Evolutionary conservation across 1,140 invertebrate genomes (phyloP).

Genomic region (Dryas iulia): DNA sequence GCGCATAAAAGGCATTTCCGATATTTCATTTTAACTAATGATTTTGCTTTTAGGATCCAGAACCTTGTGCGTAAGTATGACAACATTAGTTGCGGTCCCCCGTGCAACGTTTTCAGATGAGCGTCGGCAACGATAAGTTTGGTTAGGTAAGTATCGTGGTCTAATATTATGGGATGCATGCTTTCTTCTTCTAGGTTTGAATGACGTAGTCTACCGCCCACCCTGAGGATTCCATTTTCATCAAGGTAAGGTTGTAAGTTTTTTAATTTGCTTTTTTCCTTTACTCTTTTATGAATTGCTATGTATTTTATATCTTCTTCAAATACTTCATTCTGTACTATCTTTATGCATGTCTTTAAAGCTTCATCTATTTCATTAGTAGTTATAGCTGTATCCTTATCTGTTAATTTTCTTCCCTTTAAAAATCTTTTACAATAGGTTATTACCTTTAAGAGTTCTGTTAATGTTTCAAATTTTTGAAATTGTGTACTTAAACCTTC

Average conservation of each 20-base stretch:
- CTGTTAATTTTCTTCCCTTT: constrained; percentile 16
- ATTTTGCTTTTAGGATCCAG: not conserved
- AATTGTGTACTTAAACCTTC: not conserved
- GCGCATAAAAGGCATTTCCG: too few species aligned
- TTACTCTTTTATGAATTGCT: constrained; percentile 14
- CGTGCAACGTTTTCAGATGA: constrained; percentile 20
- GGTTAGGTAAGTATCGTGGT: not conserved
- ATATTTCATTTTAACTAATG: too few species aligned
- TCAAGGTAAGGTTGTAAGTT: constrained; percentile 29
- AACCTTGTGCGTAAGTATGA: not conserved
- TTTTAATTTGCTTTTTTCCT: constrained; percentile 18
- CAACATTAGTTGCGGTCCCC: constrained; percentile 48
- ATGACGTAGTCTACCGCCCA: constrained; percentile 18
- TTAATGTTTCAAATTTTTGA: not conserved
- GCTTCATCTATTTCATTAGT: constrained; percentile 49
- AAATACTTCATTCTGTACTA: constrained; percentile 29
- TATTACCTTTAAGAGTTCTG: not conserved
- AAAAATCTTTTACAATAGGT: not conserved
- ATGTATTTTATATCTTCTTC: constrained; percentile 15
- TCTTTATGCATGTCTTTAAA: constrained; percentile 26
- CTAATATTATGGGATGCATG: constrained; percentile 28
- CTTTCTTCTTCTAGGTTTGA: not conserved
- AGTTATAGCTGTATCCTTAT: constrained; percentile 31
- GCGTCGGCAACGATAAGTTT: constrained; percentile 16
- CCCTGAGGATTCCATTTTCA: too few species aligned